Evolutionary conservation across 2,888 invertebrate species (phyloP), one percentile per base, ranked within the genome.

Genomic region (Phyllotreta cruciferae): DNA sequence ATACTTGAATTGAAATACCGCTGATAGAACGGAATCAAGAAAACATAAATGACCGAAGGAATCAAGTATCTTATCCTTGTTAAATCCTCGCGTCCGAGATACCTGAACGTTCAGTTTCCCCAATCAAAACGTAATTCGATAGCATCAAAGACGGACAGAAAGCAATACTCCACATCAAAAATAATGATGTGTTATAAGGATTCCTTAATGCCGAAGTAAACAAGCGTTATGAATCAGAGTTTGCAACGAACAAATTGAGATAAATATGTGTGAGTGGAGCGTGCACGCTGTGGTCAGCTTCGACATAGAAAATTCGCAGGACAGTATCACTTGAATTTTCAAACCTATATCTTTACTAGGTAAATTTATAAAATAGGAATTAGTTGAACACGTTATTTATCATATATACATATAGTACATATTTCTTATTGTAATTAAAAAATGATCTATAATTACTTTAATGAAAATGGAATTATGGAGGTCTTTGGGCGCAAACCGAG

Each of bases 131-230:
- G 80, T 78, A 80, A 80, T 79, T 74, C 72, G 78, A 80, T 75
- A 78, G 73, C 66, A 67, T 67, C 70, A 68, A 70, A 70, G 68
- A 68, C 72, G 72, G 74, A 73, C 71, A 70, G 70, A 75, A 75
- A 75, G 72, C 74, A 75, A 75, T 75, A 75, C 73, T 70, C 72
- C 74, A 74, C 75, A 79, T 79, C 78, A 78, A 74, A 80, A 79
- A 80, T 80, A 80, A 80, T 80, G 80, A 80, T 79, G 78, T 74
- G 75, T 74, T 73, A 70, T 78, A 78, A 71, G 78, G 78, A 77
- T 78, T 78, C 76, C 73, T 76, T 73, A 74, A 76, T 75, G 73
- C 69, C 61, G 71, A 65, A 73, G 73, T 71, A 75, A 76, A 76
- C 77, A 77, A 67, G 70, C 66, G 56, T 50, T 70, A 70, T 75